Evolutionary conservation across 2,888 invertebrate genomes (phyloP), one percentile per base, ranked within the genome.

Genomic region (Drosophila merina): DNA sequence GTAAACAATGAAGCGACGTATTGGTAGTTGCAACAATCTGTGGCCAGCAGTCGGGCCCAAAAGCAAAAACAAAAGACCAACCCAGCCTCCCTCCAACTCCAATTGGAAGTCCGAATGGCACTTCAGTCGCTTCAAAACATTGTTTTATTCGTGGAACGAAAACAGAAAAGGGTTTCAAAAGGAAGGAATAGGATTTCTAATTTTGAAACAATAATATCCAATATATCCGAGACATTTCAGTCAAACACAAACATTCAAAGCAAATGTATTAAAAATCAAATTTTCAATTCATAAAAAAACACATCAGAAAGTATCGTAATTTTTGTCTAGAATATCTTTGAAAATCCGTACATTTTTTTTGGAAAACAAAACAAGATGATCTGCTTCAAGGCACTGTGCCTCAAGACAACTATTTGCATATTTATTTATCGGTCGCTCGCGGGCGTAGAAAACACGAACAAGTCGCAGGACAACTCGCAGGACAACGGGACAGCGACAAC

Each of bases 361-460:
- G 9, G 12, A 8, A 48, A 30, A 25, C 42, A 40, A n/a, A 12
- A 6, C n/a, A 12, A 1, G 6, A 28, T 5, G 28, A 28, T 28
- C 28, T 28, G 28, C 20, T 14, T 56, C 0, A 36, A 2, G 0
- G 55, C 88, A 82, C 72, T 86, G 81, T 87, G 72, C 66, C 4
- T 28, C 14, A 20, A n/a, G 26, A 45, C 52, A 72, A 81, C 73
- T 73, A 87, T 81, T 85, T 78, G 67, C 70, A 81, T 87, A 62
- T 81, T 75, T 82, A 78, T 85, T 87, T 81, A 76, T 79, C 76
- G 79, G 58, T 72, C 71, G 76, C 76, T 72, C 66, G 76, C 73
- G 73, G 64, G 55, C n/a, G 55, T 50, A 40, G 14, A 40, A 44
- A 20, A 10, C 25, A 44, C 55, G 54, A 31, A 33, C 26, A 44